These are phyloP conservation scores for Drosophila virilis DNA, from an alignment of 1,140 invertebrate genomes.

Conservation along the genomic window DNA sequence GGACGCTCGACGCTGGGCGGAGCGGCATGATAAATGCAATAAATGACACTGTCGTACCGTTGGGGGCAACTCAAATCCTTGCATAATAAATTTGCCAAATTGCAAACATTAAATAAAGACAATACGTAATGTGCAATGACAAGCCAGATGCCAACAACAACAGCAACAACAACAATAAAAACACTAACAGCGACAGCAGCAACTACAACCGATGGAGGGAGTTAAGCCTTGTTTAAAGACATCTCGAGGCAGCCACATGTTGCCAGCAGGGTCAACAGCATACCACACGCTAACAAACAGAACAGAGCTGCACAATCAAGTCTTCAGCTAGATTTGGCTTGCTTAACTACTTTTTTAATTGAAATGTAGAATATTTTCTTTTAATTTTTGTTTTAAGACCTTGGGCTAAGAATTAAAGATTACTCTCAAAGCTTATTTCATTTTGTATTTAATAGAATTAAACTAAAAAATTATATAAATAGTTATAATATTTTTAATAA, in stretches of 20 bases:
- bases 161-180: conserved; percentile 13
- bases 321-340: conserved; percentile 6
- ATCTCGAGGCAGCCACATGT: conserved; percentile 39
- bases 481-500: too few species aligned
- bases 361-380: neutral
- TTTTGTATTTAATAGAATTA: too few species aligned
- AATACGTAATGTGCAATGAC: conserved; percentile 68
- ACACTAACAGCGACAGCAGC: conserved; percentile 17
- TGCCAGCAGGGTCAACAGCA: conserved; percentile 50
- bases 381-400: too few species aligned
- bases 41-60: conserved; percentile 70
- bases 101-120: conserved; percentile 82
- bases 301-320: conserved; percentile 12
- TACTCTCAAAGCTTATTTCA: too few species aligned
- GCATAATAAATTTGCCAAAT: conserved; percentile 82
- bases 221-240: conserved; percentile 37
- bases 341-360: neutral
- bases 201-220: conserved; percentile 15
- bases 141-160: conserved; percentile 51
- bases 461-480: too few species aligned
- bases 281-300: neutral
- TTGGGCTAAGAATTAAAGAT: too few species aligned
- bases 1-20: neutral
- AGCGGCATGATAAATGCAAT: conserved; percentile 74
- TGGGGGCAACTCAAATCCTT: conserved; percentile 70